Evolutionary conservation across 2,797 vertebrate genomes (phyloP), one percentile per base, ranked within the genome.

Genomic region (Sciaenops ocellatus): DNA sequence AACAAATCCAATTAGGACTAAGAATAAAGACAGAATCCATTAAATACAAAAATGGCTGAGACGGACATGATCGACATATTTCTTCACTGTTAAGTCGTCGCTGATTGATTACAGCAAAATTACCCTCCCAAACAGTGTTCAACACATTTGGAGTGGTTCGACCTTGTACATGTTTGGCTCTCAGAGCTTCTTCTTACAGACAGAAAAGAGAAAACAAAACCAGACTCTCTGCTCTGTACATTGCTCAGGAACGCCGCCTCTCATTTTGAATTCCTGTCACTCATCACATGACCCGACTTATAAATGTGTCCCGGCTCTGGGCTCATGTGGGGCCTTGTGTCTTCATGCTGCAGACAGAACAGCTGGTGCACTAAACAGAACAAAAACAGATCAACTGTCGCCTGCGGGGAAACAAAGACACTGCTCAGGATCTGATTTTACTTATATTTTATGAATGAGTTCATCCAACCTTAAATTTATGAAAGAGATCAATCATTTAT

Each of bases 231-330:
- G 57, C 78, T 87, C 73, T 34, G 79, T 56, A n/a, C 34, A 26
- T 61, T 57, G 10, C 22, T 48, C 42, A 17, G 82, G 70, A 90
- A 79, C 60, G 76, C 80, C 48, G 41, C 77, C 85, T 63, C 83
- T 84, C 76, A 60, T 85, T 92, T 88, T 85, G 89, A 86, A 92
- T 89, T 83, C 87, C 82, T 62, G 67, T 90, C 92, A 90, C 84
- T 94, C 85, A 73, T 90, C 85, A 77, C 85, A 74, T 66, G 80
- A 85, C 84, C 83, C 63, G 47, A 47, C 75, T 84, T 86, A 86
- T 85, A 86, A 87, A 84, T 65, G 87, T 9, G 38, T 46, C 18
- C 17, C 55, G 6, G 73, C 73, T 65, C 67, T 1, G 55, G 71
- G 54, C 82, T 85, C 78, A 85, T 75, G 78, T 73, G 59, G 52